Conservation (phyloP, 1,140 invertebrate species). For the Macrostomum lignano region DNA sequence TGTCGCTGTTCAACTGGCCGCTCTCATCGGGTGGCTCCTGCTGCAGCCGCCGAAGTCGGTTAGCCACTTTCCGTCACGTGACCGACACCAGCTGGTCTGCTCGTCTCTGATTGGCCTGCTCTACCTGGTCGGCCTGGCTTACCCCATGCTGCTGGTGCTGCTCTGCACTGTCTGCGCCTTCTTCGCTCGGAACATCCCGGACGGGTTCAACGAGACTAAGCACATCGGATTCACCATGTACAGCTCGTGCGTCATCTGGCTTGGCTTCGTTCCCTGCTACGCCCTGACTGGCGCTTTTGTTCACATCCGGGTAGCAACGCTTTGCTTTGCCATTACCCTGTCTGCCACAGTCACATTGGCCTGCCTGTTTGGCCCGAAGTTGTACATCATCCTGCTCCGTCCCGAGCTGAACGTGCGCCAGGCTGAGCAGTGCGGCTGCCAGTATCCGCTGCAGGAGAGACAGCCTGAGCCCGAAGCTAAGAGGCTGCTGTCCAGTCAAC, state of each 20-base stretch:
- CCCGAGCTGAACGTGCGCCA: slow-evolving; percentile 68
- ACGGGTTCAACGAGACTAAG: slow-evolving; percentile 65
- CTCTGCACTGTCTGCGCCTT: slow-evolving; percentile 41
- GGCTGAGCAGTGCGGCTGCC: too few species aligned
- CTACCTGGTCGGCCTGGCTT: slow-evolving; percentile 28
- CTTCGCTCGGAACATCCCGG: slow-evolving; percentile 53
- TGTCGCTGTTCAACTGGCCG: slow-evolving; percentile 38
- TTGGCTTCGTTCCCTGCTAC: slow-evolving; percentile 63
- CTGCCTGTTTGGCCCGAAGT: slow-evolving; percentile 65
- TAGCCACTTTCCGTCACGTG: slow-evolving; percentile 52
- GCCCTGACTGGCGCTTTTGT: slow-evolving; percentile 45
- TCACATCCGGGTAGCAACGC: slow-evolving; percentile 50
- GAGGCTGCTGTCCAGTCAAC: too few species aligned
- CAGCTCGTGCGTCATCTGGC: slow-evolving; percentile 54
- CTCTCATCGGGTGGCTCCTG: slow-evolving; percentile 55
- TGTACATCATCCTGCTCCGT: slow-evolving; percentile 67
- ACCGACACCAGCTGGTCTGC: slow-evolving; percentile 61
- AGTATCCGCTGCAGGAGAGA: too few species aligned
- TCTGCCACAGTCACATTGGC: slow-evolving; percentile 59
- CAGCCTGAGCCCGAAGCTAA: too few species aligned
- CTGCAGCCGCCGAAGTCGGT: slow-evolving; percentile 53
- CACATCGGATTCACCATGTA: slow-evolving; percentile 72
- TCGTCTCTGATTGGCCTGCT: slow-evolving; percentile 42
- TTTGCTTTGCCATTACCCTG: slow-evolving; percentile 63
- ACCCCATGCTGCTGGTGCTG: slow-evolving; percentile 39